A percentile compares a stretch with the other conserved stretches of the same genome.
phyloP scores from a whole-genome alignment of 2,888 invertebrate species.

The Drosophila anomalata region DNA sequence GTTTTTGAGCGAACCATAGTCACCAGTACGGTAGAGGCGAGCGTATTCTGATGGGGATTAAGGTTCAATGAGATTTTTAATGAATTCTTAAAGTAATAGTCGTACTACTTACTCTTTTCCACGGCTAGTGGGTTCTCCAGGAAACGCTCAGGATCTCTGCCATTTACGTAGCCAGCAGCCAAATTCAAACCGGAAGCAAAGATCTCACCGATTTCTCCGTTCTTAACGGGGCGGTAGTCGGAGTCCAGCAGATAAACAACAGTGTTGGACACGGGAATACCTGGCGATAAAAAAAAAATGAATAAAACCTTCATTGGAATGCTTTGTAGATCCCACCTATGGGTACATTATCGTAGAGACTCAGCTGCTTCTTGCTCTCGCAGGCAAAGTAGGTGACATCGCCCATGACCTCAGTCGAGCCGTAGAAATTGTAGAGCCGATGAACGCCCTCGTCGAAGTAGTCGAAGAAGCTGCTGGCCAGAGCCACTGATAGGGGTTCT shows the following conservation, averaged over 20 bases:
- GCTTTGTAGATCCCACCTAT: slow-evolving; percentile 87
- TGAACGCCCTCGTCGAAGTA: slow-evolving; percentile 88
- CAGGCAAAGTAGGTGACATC: slow-evolving; percentile 93
- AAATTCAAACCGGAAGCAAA: slow-evolving; percentile 92
- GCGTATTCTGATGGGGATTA: slow-evolving; percentile 86
- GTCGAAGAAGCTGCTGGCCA: slow-evolving; percentile 90
- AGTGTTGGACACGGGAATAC: slow-evolving; percentile 91
- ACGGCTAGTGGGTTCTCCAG: slow-evolving; percentile 89
- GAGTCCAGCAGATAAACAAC: slow-evolving; percentile 91
- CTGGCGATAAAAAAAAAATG: slow-evolving; percentile 83
- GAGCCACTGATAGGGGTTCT: slow-evolving; percentile 89
- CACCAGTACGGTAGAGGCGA: slow-evolving; percentile 92
- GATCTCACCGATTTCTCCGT: slow-evolving; percentile 91
- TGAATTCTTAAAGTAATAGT: neutral
- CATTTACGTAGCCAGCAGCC: slow-evolving; percentile 92
- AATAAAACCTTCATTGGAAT: neutral
- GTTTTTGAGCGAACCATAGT: slow-evolving; percentile 89
- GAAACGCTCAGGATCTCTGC: slow-evolving; percentile 90
- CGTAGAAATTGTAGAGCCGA: slow-evolving; percentile 93
- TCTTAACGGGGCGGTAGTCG: slow-evolving; percentile 89
- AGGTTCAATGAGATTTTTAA: no score
- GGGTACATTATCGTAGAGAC: slow-evolving; percentile 89
- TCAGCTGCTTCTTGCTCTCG: slow-evolving; percentile 86
- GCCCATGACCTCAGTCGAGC: slow-evolving; percentile 96
- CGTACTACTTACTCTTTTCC: slow-evolving; percentile 85